Base-by-base conservation (phyloP, 2,113 vertebrate species). In the Rhipidura dahli region DNA sequence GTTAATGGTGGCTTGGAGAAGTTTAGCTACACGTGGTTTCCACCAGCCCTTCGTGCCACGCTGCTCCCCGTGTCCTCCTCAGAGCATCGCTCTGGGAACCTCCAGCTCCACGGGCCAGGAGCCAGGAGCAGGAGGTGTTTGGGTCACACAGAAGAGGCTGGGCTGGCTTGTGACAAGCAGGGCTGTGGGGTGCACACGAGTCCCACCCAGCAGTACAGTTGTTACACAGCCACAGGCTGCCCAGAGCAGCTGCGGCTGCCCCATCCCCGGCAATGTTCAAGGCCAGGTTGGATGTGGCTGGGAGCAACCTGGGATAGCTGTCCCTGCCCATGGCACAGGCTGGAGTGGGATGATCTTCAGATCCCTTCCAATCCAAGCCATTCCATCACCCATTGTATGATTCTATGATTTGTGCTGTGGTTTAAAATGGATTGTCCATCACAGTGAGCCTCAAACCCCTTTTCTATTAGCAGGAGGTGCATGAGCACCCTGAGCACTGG, bases 101-200 rank as follows among this genome's bases (percentile, higher is more conserved):
- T 31, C 31, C 0, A 0, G 26, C 79, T 53, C 16, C 11, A 2
- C 0, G 7, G 39, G 73, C 15, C 0, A 2, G 31, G 9, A 27
- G 7, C 35, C 60, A 9, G 0, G 8, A 26, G 56, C 15, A 70
- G 68, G 26, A 56, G 47, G 5, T 3, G 26, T 12, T 59, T 23
- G 63, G 17, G 35, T 54, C 60, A 10, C 39, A 16, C 42, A 13
- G 15, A 1, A 0, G 51, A 5, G n/a, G 15, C 63, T 66, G 68
- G 47, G 14, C 37, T 50, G 54, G 35, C 28, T 21, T 10, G 40
- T 22, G 70, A 20, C 7, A 4, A 20, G 6, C 13, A 9, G 33
- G 13, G 3, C n/a, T 1, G 21, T 16, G 78, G 45, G 51, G 22
- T 13, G 31, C 14, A 15, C 7, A 0, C 0, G 13, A 21, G 37